Evolutionary conservation across 1,140 invertebrate genomes (phyloP), one percentile per base, ranked within the genome.

Genomic region (Pollicipes pollicipes): DNA sequence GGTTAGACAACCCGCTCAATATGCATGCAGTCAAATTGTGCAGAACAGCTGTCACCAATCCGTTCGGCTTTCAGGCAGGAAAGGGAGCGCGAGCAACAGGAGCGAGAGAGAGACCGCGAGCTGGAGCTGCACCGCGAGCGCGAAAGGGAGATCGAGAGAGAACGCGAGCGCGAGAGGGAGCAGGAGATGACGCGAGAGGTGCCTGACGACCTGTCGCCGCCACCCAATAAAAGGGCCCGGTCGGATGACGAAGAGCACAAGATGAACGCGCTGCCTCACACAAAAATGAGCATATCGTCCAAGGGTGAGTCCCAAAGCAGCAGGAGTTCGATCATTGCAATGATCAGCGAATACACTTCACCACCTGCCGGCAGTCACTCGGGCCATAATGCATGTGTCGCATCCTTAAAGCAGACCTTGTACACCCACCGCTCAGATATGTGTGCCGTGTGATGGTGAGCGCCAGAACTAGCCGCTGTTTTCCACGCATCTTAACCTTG

Each of bases 131-230:
- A 58, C 6, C 32, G 32, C 32, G 32, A 35, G 32, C 32, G 32
- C 78, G 17, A 79, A 77, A 74, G 78, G 77, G 77, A 29, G 76
- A 77, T 28, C 70, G 78, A 66, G 75, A 76, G 58, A 75, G 75
- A 3, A 21, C 6, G 3, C 13, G 45, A 58, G 45, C 8, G 45
- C 8, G 45, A 58, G 45, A 10, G 45, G 17, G 45, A 58, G 45
- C 8, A 21, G 45, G 45, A 58, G 45, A 58, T 58, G 45, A 58
- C 13, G 45, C 45, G 45, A 3, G 45, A 58, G 17, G 2, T 58
- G 45, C 6, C 45, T 21, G 45, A 58, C 2, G 21, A 58, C 45
- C 13, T 58, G 45, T 58, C 45, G 17, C 45, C 45, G 45, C 45
- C n/a, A n/a, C n/a, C 45, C 45, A 58, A 58, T 21, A 58, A 58